Conservation (phyloP, 2,113 vertebrate species). For the Indicator indicator region DNA sequence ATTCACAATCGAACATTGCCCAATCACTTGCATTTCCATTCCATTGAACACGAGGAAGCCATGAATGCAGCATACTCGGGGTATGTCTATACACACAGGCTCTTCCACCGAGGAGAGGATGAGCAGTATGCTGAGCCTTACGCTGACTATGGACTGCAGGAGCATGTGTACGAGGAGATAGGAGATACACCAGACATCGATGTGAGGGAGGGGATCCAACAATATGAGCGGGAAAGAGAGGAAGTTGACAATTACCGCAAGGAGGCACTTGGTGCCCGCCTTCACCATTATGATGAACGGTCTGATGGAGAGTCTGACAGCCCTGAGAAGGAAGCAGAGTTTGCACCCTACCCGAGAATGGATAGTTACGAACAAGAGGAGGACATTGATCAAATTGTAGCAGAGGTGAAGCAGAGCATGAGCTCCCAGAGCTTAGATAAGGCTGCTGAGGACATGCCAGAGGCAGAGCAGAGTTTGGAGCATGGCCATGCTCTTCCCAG, state of each 20-base stretch:
- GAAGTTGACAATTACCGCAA: conserved; percentile 85
- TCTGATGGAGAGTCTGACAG: conserved; percentile 96
- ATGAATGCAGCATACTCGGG: conserved; percentile 88
- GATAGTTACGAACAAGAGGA: conserved; percentile 95
- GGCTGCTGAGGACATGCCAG: conserved; percentile 79
- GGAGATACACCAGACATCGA: conserved; percentile 81
- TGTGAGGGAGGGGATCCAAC: conserved; percentile 77
- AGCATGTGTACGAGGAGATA: conserved; percentile 97
- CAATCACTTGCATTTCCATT: conserved; percentile 80
- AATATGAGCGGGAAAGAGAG: conserved; percentile 82
- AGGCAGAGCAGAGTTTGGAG: conserved; percentile 81
- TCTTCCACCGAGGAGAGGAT: conserved; percentile 79
- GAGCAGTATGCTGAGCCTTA: conserved; percentile 92
- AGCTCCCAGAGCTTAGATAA: conserved; percentile 86
- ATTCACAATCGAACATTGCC: conserved; percentile 75
- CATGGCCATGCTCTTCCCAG: neutral
- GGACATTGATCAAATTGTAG: conserved; percentile 88
- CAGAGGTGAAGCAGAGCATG: conserved; percentile 88
- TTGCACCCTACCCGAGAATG: conserved; percentile 90
- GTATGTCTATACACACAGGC: conserved; percentile 87
- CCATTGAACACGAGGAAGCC: conserved; percentile 83
- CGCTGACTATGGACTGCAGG: conserved; percentile 86
- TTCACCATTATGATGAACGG: conserved; percentile 94
- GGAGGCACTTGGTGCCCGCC: conserved; percentile 90
- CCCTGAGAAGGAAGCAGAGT: conserved; percentile 95